These are phyloP conservation scores for Sipunculus nudus DNA, from an alignment of 2,888 invertebrate genomes.

Conservation along the genomic window DNA sequence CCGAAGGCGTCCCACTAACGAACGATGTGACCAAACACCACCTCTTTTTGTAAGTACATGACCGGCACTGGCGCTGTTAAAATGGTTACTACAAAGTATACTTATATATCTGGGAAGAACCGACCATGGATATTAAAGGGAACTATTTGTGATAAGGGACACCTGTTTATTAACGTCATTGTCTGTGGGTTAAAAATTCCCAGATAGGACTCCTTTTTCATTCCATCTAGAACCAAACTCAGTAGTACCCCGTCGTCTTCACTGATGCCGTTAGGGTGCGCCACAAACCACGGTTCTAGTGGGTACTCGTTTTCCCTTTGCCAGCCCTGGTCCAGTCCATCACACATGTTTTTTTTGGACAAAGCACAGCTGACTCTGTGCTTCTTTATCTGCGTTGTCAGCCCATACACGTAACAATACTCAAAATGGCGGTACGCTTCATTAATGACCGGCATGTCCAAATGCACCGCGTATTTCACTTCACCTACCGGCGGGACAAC, in stretches of 20 bases:
- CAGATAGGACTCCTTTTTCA: conserved; percentile 45
- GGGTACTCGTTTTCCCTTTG: conserved; percentile 47
- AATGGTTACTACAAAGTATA: no score
- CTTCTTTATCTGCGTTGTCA: conserved; percentile 49
- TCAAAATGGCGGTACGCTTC: conserved; percentile 48
- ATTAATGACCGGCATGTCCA: conserved; percentile 61
- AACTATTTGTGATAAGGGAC: conserved; percentile 50
- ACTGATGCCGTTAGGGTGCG: conserved; percentile 36
- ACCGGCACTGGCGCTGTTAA: no score
- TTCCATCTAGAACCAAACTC: conserved; percentile 52
- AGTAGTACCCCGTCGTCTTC: conserved; percentile 57
- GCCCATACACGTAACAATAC: conserved; percentile 58
- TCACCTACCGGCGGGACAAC: conserved; percentile 26
- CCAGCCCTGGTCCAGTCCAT: conserved; percentile 44
- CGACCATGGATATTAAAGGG: conserved; percentile 60
- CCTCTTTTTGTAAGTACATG: no score
- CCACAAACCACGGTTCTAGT: conserved; percentile 56
- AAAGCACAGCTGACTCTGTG: conserved; percentile 47
- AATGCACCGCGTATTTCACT: conserved; percentile 35
- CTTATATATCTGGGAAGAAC: conserved; percentile 43
- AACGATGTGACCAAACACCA: no score
- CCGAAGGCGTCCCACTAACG: no score
- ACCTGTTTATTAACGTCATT: conserved; percentile 46
- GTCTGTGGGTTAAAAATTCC: conserved; percentile 51
- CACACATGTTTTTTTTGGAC: conserved; percentile 57